Evolutionary conservation across 2,113 vertebrate genomes (phyloP).

Genomic region (Elephas maximus): DNA sequence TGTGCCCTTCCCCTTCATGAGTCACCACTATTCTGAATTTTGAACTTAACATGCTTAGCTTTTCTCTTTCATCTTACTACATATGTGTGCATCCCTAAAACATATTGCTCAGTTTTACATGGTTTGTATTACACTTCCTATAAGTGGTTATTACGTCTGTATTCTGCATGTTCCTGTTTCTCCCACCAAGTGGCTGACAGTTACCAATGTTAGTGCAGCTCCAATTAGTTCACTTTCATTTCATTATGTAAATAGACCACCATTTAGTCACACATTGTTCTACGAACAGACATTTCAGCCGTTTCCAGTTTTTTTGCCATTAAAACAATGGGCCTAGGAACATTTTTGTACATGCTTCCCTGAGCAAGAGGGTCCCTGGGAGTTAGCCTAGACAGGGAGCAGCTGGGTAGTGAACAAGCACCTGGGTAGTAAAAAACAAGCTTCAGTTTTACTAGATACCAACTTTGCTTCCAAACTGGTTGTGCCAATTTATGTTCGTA

Average conservation of each 20-base stretch:
- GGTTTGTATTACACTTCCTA: neutral
- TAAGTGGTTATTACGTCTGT: neutral
- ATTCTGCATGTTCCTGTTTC: neutral
- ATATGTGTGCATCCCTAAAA: neutral
- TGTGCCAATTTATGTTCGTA: neutral
- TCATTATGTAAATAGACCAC: neutral
- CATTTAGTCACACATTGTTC: neutral
- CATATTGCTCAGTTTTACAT: neutral
- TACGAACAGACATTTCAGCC: neutral
- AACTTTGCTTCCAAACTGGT: neutral
- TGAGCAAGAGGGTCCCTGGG: neutral
- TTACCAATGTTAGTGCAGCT: neutral
- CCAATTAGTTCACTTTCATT: neutral
- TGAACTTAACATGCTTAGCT: constrained; percentile 1
- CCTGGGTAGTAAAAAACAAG: neutral
- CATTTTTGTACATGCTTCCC: neutral
- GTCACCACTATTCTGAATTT: neutral
- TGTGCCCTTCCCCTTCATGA: neutral
- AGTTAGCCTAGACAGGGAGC: neutral
- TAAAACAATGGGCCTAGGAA: neutral
- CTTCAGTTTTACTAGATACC: neutral
- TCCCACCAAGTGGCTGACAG: neutral
- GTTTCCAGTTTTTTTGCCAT: neutral
- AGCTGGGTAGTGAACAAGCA: neutral
- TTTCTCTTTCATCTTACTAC: neutral